A percentile compares a stretch with the other conserved stretches of the same genome.
These are phyloP conservation scores for Vicugna pacos DNA, from an alignment of 2,113 vertebrate species.

Conservation along the genomic window DNA sequence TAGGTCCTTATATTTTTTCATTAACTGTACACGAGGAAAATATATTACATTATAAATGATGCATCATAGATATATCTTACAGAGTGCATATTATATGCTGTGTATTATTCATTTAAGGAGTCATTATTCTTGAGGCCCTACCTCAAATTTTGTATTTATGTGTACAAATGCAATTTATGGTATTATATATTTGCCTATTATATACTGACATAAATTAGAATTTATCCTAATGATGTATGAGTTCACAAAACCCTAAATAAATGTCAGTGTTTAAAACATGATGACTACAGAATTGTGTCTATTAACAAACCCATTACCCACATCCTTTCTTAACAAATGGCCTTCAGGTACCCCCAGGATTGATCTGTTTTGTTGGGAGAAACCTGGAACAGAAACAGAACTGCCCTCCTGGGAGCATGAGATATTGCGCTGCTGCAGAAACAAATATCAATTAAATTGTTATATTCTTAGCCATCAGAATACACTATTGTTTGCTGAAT, in stretches of 20 bases:
- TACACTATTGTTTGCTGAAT: conserved; percentile 73
- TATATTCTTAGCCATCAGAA: conserved; percentile 80
- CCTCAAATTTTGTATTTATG: conserved; percentile 99
- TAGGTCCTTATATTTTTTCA: conserved; percentile 90
- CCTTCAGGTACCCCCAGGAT: conserved; percentile 76
- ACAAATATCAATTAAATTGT: conserved; percentile 82
- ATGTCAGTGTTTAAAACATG: conserved; percentile 94
- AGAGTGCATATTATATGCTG: conserved; percentile 91
- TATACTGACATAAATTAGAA: conserved; percentile 95
- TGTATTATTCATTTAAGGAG: conserved; percentile 93
- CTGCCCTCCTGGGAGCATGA: conserved; percentile 76
- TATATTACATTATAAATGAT: conserved; percentile 91
- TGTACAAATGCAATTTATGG: conserved; percentile 99
- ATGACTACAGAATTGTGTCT: conserved; percentile 53
- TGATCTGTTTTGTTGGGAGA: conserved; percentile 81
- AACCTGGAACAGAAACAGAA: conserved; percentile 77
- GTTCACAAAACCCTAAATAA: conserved; percentile 95
- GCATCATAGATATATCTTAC: conserved; percentile 88
- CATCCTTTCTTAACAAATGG: conserved; percentile 76
- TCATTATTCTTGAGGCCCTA: conserved; percentile 99
- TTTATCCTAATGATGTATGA: conserved; percentile 95
- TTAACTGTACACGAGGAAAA: conserved; percentile 89
- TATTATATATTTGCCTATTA: conserved; percentile 99
- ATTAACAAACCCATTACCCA: conserved; percentile 8
- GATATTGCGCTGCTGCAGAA: conserved; percentile 77